Evolutionary conservation across 53 echinoderm and acorn worm species (phyloP).

Genomic region (Holothuria scabra): DNA sequence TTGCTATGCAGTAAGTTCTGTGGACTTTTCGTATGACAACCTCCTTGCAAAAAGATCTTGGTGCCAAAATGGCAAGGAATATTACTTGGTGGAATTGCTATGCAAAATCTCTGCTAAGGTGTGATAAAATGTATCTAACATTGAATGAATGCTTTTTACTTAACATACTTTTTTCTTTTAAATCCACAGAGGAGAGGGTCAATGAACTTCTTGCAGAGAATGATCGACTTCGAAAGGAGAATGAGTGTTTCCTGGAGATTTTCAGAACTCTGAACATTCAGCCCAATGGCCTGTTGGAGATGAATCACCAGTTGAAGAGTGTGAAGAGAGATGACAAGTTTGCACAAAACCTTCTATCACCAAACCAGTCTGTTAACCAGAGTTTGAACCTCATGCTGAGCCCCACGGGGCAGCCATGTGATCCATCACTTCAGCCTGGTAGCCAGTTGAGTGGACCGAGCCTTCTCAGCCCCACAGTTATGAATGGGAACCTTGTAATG

Average conservation of each 20-base stretch:
- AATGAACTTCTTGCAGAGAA: slow-evolving; percentile 85
- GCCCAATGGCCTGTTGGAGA: slow-evolving; percentile 65
- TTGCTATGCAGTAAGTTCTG: too few species aligned
- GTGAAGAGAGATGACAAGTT: slow-evolving; percentile 58
- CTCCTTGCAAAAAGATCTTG: too few species aligned
- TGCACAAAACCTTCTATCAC: slow-evolving; percentile 28
- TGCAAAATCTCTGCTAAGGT: too few species aligned
- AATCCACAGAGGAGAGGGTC: slow-evolving; percentile 81
- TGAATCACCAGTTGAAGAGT: slow-evolving; percentile 60
- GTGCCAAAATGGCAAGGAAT: too few species aligned
- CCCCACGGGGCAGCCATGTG: slow-evolving; percentile 21
- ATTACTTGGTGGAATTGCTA: too few species aligned
- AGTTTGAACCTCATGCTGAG: slow-evolving; percentile 27
- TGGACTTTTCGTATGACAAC: too few species aligned
- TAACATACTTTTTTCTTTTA: slow-evolving; percentile 22
- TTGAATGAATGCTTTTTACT: neutral
- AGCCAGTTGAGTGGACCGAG: slow-evolving; percentile 21
- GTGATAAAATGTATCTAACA: too few species aligned
- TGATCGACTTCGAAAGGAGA: slow-evolving; percentile 78
- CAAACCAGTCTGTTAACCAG: slow-evolving; percentile 20
- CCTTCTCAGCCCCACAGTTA: slow-evolving; percentile 53
- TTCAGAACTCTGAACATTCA: slow-evolving; percentile 77
- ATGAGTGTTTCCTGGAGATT: slow-evolving; percentile 75
- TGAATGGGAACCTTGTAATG: slow-evolving; percentile 38
- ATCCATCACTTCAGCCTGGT: neutral